Conservation (phyloP, 2,797 vertebrate genomes). For the Lithobates sylvaticus region DNA sequence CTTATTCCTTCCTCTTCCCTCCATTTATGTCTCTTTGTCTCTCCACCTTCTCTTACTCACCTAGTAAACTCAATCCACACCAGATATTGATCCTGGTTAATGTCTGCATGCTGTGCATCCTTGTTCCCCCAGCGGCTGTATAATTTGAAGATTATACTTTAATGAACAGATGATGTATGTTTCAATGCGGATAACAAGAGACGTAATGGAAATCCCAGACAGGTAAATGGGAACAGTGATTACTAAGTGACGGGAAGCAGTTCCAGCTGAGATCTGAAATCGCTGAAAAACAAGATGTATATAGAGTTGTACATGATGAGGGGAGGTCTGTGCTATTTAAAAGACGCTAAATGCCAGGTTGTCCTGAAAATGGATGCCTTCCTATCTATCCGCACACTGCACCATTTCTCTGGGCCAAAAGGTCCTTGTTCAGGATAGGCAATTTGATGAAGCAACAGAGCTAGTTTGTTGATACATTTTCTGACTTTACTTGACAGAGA, state of each 20-base stretch:
- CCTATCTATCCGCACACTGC: not conserved
- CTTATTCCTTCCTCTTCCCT: not conserved
- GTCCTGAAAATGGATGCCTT: not conserved
- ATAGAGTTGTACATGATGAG: not conserved
- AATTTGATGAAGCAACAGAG: not conserved
- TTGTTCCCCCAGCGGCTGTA: conserved; percentile 55
- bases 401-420: not conserved
- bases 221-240: conserved; percentile 51
- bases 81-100: conserved; percentile 58
- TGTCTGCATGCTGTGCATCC: conserved; percentile 58
- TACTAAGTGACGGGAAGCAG: conserved; percentile 31
- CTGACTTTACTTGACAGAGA: too few relatives aligned
- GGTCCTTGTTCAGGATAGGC: not conserved
- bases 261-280: conserved; percentile 53
- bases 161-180: conserved; percentile 67
- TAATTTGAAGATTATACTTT: conserved; percentile 62
- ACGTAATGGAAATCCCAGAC: conserved; percentile 52
- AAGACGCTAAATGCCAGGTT: not conserved
- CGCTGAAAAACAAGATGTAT: conserved; percentile 14
- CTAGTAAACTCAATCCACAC: conserved; percentile 25
- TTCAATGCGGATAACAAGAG: conserved; percentile 64
- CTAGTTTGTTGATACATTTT: not conserved
- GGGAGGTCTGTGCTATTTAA: not conserved
- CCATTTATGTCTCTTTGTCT: conserved; percentile 1
- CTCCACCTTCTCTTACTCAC: conserved; percentile 19